Evolutionary conservation across 2,113 vertebrate genomes (phyloP).

Genomic region (Cyanoramphus novaezelandiae): DNA sequence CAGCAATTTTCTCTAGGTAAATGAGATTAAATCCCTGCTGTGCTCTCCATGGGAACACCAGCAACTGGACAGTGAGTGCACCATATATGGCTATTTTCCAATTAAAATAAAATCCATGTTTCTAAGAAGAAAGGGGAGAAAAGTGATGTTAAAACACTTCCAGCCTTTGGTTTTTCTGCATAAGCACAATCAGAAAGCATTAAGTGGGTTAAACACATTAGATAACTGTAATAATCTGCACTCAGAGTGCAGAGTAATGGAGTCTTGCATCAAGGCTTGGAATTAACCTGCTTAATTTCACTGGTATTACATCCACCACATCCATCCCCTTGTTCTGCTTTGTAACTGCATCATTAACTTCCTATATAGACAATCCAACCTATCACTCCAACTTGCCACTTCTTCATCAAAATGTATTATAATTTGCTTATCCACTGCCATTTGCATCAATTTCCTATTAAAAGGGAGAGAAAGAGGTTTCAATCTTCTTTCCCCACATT

Average conservation of each 20-base stretch:
- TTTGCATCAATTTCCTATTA: constrained; percentile 51
- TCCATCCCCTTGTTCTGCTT: constrained; percentile 20
- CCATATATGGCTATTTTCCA: background rate
- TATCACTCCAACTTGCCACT: background rate
- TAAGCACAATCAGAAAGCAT: background rate
- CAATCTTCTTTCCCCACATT: constrained; percentile 18
- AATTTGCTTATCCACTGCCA: constrained; percentile 47
- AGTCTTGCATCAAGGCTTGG: constrained; percentile 24
- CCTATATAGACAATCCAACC: constrained; percentile 26
- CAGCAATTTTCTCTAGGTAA: background rate
- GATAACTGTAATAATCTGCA: constrained; percentile 36
- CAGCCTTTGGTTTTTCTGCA: background rate
- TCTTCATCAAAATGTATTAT: constrained; percentile 39
- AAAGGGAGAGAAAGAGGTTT: background rate
- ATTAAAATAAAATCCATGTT: background rate
- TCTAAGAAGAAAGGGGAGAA: background rate
- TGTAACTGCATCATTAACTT: constrained; percentile 55
- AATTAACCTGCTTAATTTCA: constrained; percentile 60
- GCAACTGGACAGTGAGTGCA: background rate
- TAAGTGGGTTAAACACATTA: constrained; percentile 39
- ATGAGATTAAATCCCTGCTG: background rate
- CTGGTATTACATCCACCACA: background rate
- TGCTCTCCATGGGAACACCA: background rate
- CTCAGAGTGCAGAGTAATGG: constrained; percentile 27
- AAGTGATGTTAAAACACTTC: background rate